These are phyloP conservation scores for Macrotis lagotis DNA, from an alignment of 2,113 vertebrate species.

Conservation along the genomic window DNA sequence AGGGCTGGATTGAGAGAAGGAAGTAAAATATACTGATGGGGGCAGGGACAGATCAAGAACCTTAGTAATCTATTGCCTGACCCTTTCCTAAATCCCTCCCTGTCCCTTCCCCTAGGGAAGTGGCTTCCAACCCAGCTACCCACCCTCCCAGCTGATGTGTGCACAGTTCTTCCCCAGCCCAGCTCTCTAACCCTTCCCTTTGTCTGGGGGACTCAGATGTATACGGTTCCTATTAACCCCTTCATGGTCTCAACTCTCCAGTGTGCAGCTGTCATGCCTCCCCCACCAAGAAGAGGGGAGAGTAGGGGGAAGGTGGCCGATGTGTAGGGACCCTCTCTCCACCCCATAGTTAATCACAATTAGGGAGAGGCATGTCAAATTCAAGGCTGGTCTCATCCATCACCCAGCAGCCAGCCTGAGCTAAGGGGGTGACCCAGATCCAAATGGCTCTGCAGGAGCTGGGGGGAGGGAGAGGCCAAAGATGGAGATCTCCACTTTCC, in stretches of 20 bases:
- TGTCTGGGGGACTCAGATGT: constrained; percentile 72
- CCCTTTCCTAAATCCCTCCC: constrained; percentile 35
- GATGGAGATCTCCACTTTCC: not conserved
- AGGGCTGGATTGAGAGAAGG: not conserved
- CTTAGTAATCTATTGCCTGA: constrained; percentile 51
- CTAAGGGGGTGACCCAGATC: not conserved
- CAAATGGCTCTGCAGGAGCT: constrained; percentile 1
- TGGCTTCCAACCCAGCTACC: constrained; percentile 61
- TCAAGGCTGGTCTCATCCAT: constrained; percentile 75
- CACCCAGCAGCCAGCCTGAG: constrained; percentile 59
- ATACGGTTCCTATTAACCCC: constrained; percentile 71
- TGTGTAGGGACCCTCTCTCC: constrained; percentile 16
- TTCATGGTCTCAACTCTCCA: constrained; percentile 75
- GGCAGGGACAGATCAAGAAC: not conserved
- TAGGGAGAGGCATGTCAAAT: constrained; percentile 83
- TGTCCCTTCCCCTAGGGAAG: constrained; percentile 41
- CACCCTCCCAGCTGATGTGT: constrained; percentile 72
- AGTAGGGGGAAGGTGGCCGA: constrained; percentile 20
- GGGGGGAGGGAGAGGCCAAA: not conserved
- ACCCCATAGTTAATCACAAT: constrained; percentile 82
- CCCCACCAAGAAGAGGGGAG: constrained; percentile 55
- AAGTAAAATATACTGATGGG: not conserved
- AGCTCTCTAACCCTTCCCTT: constrained; percentile 29
- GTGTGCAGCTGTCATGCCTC: constrained; percentile 84
- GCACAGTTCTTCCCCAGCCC: not conserved